Evolutionary conservation across 1,140 invertebrate genomes (phyloP), one percentile per base, ranked within the genome.

Genomic region (Piezodorus guildinii): DNA sequence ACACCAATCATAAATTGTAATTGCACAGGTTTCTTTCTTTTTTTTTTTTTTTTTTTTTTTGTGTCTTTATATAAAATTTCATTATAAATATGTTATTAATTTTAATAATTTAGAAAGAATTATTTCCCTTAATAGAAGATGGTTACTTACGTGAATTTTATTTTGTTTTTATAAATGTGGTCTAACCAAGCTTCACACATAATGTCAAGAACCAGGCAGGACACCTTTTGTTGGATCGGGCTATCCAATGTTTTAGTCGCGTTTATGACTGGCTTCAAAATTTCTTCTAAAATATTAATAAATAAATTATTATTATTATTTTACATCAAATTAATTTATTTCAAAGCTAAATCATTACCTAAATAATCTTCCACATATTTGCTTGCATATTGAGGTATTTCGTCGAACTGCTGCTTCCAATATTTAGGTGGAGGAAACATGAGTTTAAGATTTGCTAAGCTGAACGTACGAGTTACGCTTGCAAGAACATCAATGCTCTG

Each of bases 131-230:
- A n/a, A n/a, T n/a, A n/a, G n/a, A n/a, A n/a, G n/a, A 19, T n/a
- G 10, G 14, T 21, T 2, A 56, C 52, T 56, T 56, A 85, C 78
- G 82, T 85, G 71, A 91, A 91, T 74, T 86, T 88, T 45, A 90
- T 85, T 73, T 84, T 83, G 66, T 86, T 82, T 39, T 83, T 78
- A 71, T 87, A 90, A 64, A 91, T 90, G 63, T 89, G 86, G 73
- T 91, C 85, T 34, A 91, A 74, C 87, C 87, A 90, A 1, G 87
- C 84, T 72, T 90, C 88, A 70, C 88, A 89, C 76, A 90, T 85
- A 44, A 90, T 83, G 71, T 83, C 81, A 3, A 91, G 73, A 39
- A 89, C 80, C 77, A 89, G 85, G 69, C 87, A 87, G 1, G 84
- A 80, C 10, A 86, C 85, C 17, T 80, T 74, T 51, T 82, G 78